phyloP scores from a whole-genome alignment of 2,888 invertebrate species.

The Athrips mouffetella region DNA sequence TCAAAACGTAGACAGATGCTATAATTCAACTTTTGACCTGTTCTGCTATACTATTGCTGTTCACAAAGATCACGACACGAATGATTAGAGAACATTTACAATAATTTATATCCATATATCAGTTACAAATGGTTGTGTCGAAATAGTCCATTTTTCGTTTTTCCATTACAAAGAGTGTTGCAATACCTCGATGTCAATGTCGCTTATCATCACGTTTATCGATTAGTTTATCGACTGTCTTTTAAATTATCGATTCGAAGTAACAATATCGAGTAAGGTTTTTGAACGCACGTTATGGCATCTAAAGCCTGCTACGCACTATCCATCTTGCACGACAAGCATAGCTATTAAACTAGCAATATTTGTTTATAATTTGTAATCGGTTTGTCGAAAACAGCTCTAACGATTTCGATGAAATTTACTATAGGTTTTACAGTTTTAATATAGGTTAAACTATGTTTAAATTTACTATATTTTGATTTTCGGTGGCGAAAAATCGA shows the following conservation, averaged over 20 bases:
- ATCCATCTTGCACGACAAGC: no score
- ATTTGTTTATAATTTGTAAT: no score
- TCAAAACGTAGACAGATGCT: not conserved
- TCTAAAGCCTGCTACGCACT: no score
- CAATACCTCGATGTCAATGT: constrained; percentile 26
- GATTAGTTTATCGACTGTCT: constrained; percentile 26
- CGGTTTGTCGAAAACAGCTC: not conserved
- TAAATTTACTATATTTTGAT: no score
- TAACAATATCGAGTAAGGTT: constrained; percentile 26
- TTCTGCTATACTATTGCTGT: not conserved
- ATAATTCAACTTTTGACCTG: not conserved
- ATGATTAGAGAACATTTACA: constrained; percentile 3
- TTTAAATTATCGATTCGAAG: constrained; percentile 24
- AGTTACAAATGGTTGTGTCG: constrained; percentile 22
- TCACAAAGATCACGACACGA: constrained; percentile 1
- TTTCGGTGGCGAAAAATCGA: no score
- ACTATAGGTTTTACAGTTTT: no score
- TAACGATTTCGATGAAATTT: no score
- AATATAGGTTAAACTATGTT: no score
- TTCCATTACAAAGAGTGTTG: constrained; percentile 20
- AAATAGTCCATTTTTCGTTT: constrained; percentile 29
- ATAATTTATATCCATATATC: constrained; percentile 9
- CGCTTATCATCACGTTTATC: constrained; percentile 44
- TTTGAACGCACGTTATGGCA: constrained; percentile 26
- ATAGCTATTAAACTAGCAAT: no score